Evolutionary conservation across 2,888 invertebrate species (phyloP).

Genomic region (Euspilapteryx auroguttella): DNA sequence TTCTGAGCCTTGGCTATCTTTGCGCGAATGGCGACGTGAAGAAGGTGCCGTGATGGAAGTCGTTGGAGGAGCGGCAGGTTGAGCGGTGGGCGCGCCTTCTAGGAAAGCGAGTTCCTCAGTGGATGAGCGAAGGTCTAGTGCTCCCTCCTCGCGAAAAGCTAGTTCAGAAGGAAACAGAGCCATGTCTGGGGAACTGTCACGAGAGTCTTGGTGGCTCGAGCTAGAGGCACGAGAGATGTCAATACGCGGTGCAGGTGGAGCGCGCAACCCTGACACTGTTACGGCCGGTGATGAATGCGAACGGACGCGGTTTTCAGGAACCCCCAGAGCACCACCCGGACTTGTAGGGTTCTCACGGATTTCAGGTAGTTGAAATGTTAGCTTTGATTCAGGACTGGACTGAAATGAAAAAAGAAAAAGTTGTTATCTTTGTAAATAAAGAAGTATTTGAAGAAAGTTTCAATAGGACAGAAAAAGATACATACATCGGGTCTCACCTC

Average conservation of each 20-base stretch:
- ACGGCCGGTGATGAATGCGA: slow-evolving; percentile 38
- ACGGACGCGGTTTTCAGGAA: slow-evolving; percentile 37
- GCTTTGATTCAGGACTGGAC: slow-evolving; percentile 64
- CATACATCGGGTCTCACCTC: slow-evolving; percentile 70
- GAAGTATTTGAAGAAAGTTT: no score
- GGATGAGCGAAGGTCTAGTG: slow-evolving; percentile 82
- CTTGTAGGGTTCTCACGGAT: slow-evolving; percentile 48
- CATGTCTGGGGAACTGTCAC: slow-evolving; percentile 82
- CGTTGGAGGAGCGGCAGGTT: slow-evolving; percentile 2
- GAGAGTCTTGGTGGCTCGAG: slow-evolving; percentile 84
- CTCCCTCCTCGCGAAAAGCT: slow-evolving; percentile 75
- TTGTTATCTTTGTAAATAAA: no score
- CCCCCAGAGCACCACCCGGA: slow-evolving; percentile 16
- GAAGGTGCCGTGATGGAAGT: slow-evolving; percentile 11
- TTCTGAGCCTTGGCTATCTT: slow-evolving; percentile 77
- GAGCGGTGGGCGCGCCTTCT: slow-evolving; percentile 49
- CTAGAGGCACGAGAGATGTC: slow-evolving; percentile 89
- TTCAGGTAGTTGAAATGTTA: slow-evolving; percentile 56
- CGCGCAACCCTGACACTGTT: slow-evolving; percentile 32
- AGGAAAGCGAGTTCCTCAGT: slow-evolving; percentile 87
- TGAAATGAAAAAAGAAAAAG: slow-evolving; percentile 24
- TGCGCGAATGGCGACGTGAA: slow-evolving; percentile 58
- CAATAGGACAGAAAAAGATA: slow-evolving; percentile 42
- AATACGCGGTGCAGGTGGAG: slow-evolving; percentile 80
- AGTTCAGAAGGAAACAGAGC: slow-evolving; percentile 71